A percentile compares a stretch with the other conserved stretches of the same genome.
Conservation (phyloP, 2,113 vertebrate genomes). For the Dicrurus megarhynchus region DNA sequence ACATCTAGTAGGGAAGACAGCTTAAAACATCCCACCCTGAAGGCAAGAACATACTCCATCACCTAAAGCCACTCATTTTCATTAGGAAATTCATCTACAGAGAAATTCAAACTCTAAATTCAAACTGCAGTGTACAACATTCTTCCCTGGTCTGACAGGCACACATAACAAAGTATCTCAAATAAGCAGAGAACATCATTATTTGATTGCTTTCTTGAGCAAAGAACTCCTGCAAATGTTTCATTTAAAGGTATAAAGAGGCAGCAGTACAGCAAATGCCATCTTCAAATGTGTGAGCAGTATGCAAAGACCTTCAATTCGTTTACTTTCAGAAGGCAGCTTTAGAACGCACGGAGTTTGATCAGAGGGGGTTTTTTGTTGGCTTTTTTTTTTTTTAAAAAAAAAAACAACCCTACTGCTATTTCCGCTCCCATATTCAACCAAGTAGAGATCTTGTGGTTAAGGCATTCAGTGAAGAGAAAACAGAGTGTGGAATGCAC, state of each 20-base stretch:
- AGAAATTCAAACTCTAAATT: neutral
- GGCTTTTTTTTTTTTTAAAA: neutral
- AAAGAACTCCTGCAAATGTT: neutral
- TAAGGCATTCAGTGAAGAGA: slow-evolving; percentile 67
- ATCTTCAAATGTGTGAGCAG: neutral
- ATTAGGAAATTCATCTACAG: neutral
- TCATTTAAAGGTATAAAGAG: neutral
- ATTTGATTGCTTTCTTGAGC: neutral
- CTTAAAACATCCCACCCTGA: neutral
- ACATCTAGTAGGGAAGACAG: neutral
- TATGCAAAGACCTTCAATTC: slow-evolving; percentile 18
- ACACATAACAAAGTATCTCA: neutral
- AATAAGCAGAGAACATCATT: neutral
- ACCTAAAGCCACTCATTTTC: neutral
- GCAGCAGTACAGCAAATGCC: neutral
- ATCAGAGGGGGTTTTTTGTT: neutral
- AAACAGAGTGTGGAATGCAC: slow-evolving; percentile 65
- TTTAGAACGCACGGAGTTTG: slow-evolving; percentile 17
- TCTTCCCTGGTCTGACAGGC: neutral
- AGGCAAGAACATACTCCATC: neutral
- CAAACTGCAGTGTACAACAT: neutral
- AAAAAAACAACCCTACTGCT: neutral
- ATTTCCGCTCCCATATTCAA: slow-evolving; percentile 68
- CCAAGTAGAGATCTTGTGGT: slow-evolving; percentile 33
- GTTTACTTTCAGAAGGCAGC: slow-evolving; percentile 51